These are phyloP conservation scores for Chaenogobius annularis DNA, from an alignment of 2,113 vertebrate genomes.

Conservation along the genomic window DNA sequence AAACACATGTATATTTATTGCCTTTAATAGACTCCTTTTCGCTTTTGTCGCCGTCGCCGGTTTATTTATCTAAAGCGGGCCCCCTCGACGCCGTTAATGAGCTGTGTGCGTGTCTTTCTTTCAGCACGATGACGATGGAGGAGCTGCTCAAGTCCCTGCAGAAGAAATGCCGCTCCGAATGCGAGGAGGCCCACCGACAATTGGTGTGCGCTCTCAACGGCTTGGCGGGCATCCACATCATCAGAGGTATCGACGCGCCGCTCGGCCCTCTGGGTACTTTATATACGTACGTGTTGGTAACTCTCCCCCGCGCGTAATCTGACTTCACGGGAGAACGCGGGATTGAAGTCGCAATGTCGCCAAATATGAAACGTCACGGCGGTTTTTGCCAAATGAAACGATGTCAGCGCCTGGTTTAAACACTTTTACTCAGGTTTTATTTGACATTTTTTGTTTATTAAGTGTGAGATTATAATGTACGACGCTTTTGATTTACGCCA, in stretches of 20 bases:
- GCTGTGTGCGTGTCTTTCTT: slow-evolving; percentile 6
- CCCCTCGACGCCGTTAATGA: slow-evolving; percentile 23
- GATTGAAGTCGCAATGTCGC: no score
- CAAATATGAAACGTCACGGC: no score
- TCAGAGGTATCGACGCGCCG: slow-evolving; percentile 83
- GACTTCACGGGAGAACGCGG: no score
- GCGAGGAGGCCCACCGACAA: slow-evolving; percentile 95
- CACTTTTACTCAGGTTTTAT: no score
- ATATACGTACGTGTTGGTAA: no score
- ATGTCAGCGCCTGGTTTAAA: no score
- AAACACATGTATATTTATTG: slow-evolving; percentile 6
- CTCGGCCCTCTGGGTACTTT: background rate
- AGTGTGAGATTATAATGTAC: no score
- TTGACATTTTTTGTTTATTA: no score
- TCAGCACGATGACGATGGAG: slow-evolving; percentile 99
- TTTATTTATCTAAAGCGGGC: slow-evolving; percentile 52
- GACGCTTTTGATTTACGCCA: no score
- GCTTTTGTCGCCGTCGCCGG: background rate
- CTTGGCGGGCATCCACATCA: slow-evolving; percentile 97
- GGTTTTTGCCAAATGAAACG: no score
- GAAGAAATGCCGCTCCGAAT: slow-evolving; percentile 96
- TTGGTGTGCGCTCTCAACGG: slow-evolving; percentile 97
- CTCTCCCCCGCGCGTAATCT: no score
- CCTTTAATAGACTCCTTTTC: slow-evolving; percentile 7
- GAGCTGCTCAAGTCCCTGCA: slow-evolving; percentile 93